phyloP scores from a whole-genome alignment of 2,797 vertebrate genomes.

The Pseudochirops cupreus region DNA sequence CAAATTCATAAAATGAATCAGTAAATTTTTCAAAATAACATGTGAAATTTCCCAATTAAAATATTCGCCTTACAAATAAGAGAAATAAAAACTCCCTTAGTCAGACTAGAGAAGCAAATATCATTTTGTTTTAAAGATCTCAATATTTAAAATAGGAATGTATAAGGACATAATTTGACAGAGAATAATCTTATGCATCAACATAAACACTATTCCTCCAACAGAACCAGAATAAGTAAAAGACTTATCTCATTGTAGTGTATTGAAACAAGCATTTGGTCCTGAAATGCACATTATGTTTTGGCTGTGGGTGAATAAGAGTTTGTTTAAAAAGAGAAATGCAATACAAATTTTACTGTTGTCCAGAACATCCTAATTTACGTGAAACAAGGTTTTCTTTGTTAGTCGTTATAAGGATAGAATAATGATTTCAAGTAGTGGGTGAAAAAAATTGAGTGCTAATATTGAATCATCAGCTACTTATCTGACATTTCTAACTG shows the following conservation, averaged over 20 bases:
- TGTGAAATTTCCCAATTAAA: neutral
- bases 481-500: neutral
- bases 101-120: neutral
- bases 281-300: neutral
- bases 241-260: neutral
- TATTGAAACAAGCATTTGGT: neutral
- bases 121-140: neutral
- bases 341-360: neutral
- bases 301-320: neutral
- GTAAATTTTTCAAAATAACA: neutral
- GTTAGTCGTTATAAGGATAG: neutral
- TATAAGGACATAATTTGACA: neutral
- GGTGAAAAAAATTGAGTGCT: neutral
- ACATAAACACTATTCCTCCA: neutral
- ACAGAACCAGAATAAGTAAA: neutral
- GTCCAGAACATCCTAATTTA: neutral
- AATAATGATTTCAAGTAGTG: neutral
- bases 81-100: neutral
- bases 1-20: neutral
- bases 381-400: neutral
- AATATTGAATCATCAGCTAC: neutral
- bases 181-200: neutral
- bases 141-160: neutral
- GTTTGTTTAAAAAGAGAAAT: neutral
- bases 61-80: neutral